These are phyloP conservation scores for Biston stratarius DNA, from an alignment of 2,888 invertebrate genomes.

Conservation along the genomic window DNA sequence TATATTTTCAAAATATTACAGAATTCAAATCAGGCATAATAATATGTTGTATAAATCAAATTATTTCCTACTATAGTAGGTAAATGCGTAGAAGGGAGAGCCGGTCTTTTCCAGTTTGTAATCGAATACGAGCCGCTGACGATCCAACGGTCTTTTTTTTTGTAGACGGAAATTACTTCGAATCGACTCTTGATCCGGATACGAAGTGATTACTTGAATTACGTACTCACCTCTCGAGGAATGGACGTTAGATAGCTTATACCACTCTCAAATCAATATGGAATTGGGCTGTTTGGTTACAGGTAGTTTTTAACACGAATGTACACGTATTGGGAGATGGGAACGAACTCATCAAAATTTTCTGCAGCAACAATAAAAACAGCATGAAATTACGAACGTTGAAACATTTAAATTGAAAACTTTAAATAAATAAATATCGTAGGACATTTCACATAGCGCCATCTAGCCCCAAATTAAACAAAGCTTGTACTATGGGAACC, in stretches of 20 bases:
- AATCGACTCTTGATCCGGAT: conserved; percentile 62
- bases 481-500: too few relatives aligned
- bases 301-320: not conserved
- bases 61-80: conserved; percentile 6
- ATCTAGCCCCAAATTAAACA: too few relatives aligned
- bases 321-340: too few relatives aligned
- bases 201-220: conserved; percentile 49
- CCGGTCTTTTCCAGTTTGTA: conserved; percentile 37
- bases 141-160: conserved; percentile 67
- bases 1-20: not conserved
- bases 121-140: conserved; percentile 49
- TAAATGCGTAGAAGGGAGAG: conserved; percentile 11
- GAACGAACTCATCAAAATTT: too few relatives aligned
- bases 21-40: not conserved
- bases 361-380: too few relatives aligned
- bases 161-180: conserved; percentile 70
- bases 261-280: conserved; percentile 7
- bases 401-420: too few relatives aligned
- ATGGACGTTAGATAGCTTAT: conserved; percentile 20
- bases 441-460: too few relatives aligned
- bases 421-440: too few relatives aligned
- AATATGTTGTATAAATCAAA: conserved; percentile 1
- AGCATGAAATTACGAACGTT: too few relatives aligned
- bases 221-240: conserved; percentile 35
- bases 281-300: not conserved